Evolutionary conservation across 1,140 invertebrate species (phyloP), one percentile per base, ranked within the genome.

Genomic region (Drosophila littoralis): DNA sequence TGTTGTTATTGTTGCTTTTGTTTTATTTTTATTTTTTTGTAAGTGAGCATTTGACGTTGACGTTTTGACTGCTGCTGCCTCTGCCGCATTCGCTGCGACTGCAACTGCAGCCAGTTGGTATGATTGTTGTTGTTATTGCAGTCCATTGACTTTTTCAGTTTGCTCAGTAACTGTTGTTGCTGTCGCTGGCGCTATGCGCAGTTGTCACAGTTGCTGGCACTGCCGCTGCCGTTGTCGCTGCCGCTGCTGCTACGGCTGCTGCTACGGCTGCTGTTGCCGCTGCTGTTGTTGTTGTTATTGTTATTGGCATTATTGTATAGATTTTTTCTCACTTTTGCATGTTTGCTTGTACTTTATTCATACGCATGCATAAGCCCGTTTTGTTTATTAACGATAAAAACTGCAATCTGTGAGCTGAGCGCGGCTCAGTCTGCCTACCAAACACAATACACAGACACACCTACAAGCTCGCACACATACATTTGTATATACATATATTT

Each of bases 71-170:
- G 67, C 66, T 42, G 58, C 51, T 48, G 63, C 45, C 7, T 38
- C 35, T 42, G 48, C 45, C 2, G 40, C 52, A 33, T 38, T 22
- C 33, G 42, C 28, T 64, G 57, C 46, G 59, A 46, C 69, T 79
- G 58, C 65, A 50, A 38, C 67, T 45, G 57, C 68, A 77, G 69
- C 28, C 60, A 67, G 76, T 40, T 13, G 35, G 33, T 59, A 43
- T 48, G 58, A 33, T 76, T 73, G 55, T 66, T 78, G 61, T 81
- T 82, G 79, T 77, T 81, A 40, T 71, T 85, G 82, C 82, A 85
- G 82, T 85, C 82, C 81, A 85, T 85, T 85, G 81, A 85, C 81
- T 85, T 78, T 80, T 80, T 60, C 80, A 77, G 79, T 79, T 84
- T 77, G 55, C 66, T 51, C 57, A 75, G 71, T 75, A 69, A 78